These are phyloP conservation scores for Argyresthia goedartella DNA, from an alignment of 2,888 invertebrate genomes.

Conservation along the genomic window DNA sequence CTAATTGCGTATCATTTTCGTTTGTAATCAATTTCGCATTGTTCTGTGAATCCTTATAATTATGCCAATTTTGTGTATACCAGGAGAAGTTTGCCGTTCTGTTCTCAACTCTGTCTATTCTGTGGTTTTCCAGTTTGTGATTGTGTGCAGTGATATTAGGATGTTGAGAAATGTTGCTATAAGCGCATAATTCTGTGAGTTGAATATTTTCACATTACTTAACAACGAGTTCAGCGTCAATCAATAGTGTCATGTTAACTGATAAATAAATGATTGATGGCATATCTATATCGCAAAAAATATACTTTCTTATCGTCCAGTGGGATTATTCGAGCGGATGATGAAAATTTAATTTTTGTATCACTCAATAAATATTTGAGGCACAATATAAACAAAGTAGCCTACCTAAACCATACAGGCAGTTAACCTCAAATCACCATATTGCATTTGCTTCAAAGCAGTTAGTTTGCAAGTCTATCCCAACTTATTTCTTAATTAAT, in stretches of 20 bases:
- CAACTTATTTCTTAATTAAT: too few species aligned
- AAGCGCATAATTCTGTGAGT: conserved; percentile 27
- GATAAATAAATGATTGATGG: not conserved
- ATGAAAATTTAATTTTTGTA: too few species aligned
- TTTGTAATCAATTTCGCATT: conserved; percentile 16
- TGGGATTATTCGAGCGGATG: not conserved
- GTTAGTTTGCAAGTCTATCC: too few species aligned
- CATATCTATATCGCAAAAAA: not conserved
- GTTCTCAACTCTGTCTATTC: conserved; percentile 28
- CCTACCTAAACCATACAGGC: too few species aligned
- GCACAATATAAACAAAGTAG: too few species aligned
- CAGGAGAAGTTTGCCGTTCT: conserved; percentile 24
- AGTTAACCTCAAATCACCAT: too few species aligned
- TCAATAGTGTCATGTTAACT: not conserved
- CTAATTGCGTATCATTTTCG: conserved; percentile 18
- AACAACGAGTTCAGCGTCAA: not conserved
- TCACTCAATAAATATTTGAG: too few species aligned
- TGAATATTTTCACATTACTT: not conserved
- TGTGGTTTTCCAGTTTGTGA: conserved; percentile 27
- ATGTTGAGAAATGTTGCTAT: conserved; percentile 36
- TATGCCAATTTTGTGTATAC: conserved; percentile 31
- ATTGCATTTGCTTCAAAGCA: too few species aligned
- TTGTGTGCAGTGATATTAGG: conserved; percentile 32
- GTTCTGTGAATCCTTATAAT: conserved; percentile 11
- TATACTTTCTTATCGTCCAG: not conserved